These are phyloP conservation scores for Sinocyclocheilus maitianheensis DNA, from an alignment of 2,113 vertebrate species.

Conservation along the genomic window DNA sequence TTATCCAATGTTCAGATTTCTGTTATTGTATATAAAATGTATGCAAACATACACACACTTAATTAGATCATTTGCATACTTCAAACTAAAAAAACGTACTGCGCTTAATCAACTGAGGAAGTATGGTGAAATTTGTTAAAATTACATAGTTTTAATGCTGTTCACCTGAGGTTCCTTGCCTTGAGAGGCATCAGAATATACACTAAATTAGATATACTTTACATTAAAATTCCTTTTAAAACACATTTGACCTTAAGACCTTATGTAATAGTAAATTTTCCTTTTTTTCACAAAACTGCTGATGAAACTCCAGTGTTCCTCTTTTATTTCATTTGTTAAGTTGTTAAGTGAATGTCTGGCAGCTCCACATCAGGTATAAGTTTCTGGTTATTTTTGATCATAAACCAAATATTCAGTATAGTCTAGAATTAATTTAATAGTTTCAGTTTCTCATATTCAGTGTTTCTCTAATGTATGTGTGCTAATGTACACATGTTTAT, in stretches of 20 bases:
- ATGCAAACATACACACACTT: neutral
- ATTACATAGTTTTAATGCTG: neutral
- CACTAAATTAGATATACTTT: neutral
- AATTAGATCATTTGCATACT: neutral
- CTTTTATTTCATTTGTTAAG: neutral
- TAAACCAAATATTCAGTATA: neutral
- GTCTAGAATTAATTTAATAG: too few species aligned
- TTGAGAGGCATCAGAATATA: neutral
- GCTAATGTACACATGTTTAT: too few species aligned
- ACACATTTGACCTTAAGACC: neutral
- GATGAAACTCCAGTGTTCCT: constrained; percentile 16
- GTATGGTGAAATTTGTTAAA: neutral
- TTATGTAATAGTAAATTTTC: neutral
- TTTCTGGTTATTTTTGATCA: neutral
- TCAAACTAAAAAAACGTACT: neutral
- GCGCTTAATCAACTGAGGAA: neutral
- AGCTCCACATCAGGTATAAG: neutral
- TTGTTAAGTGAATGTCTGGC: neutral
- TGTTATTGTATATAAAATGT: neutral
- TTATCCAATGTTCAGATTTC: neutral
- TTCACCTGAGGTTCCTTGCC: neutral
- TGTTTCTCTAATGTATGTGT: too few species aligned
- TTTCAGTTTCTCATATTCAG: too few species aligned
- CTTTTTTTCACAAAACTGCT: neutral
- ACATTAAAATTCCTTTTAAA: neutral